Conservation (phyloP, 2,797 vertebrate genomes). For the Pseudochirops corinnae region DNA sequence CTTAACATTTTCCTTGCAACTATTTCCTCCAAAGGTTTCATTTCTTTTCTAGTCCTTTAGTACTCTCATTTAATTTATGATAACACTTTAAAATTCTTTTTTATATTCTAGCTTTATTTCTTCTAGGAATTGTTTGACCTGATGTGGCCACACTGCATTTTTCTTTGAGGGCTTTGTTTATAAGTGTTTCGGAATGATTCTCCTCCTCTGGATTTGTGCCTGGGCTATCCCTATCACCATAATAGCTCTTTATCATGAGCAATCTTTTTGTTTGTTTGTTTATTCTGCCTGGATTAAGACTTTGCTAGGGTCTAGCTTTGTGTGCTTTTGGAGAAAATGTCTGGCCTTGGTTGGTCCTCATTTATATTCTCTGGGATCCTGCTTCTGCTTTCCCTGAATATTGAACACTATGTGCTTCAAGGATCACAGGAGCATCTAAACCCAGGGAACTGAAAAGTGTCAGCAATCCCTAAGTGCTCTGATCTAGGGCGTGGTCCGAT, state of each 20-base stretch:
- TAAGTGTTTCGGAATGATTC: not conserved
- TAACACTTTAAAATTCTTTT: not conserved
- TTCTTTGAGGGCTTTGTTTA: not conserved
- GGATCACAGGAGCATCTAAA: too few species aligned
- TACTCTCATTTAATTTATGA: not conserved
- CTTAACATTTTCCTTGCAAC: not conserved
- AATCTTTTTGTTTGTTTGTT: not conserved
- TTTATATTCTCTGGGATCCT: not conserved
- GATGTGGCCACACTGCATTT: not conserved
- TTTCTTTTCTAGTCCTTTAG: not conserved
- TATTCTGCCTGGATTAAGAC: not conserved
- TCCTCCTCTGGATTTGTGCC: not conserved
- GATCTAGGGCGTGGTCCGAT: not conserved
- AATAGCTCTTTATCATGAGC: not conserved
- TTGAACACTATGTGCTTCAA: not conserved
- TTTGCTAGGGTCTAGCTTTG: not conserved
- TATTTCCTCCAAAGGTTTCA: not conserved
- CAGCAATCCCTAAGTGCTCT: not conserved
- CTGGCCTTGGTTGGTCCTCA: not conserved
- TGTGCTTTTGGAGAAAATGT: not conserved
- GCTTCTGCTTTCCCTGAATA: not conserved
- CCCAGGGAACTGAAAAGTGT: not conserved
- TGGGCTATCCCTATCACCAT: not conserved
- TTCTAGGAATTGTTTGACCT: not conserved
- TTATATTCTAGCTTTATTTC: not conserved